Evolutionary conservation across 2,797 vertebrate genomes (phyloP).

Genomic region (Acestrorhynchus altus): DNA sequence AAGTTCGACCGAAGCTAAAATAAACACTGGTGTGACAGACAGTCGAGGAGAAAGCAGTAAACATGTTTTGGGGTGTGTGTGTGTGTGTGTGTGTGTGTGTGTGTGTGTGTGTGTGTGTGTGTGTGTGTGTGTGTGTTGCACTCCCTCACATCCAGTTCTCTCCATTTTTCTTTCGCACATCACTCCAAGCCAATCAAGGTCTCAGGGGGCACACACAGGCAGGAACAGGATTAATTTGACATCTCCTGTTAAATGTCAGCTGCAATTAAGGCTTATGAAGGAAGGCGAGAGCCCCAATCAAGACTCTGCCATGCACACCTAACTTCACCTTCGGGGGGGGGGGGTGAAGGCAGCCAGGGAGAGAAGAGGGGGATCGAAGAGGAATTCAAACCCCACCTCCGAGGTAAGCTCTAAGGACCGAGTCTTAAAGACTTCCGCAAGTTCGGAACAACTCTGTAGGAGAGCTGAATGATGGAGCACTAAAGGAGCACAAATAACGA

Average conservation of each 20-base stretch:
- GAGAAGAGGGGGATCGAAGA: conserved; percentile 14
- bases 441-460: background rate
- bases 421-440: background rate
- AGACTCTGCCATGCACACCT: conserved; percentile 45
- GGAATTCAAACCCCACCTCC: conserved; percentile 2
- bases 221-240: conserved; percentile 65
- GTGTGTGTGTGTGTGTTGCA: conserved; percentile 35
- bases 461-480: background rate
- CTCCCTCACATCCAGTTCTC: conserved; percentile 6
- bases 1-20: background rate
- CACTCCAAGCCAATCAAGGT: conserved; percentile 66
- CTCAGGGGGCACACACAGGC: conserved; percentile 58
- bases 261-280: conserved; percentile 68
- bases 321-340: conserved; percentile 39
- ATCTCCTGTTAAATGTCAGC: conserved; percentile 71
- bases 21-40: background rate
- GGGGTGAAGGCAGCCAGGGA: conserved; percentile 24
- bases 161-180: conserved; percentile 47
- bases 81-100: conserved; percentile 38
- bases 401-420: background rate
- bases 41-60: background rate
- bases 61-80: conserved; percentile 29
- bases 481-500: background rate
- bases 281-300: conserved; percentile 60
- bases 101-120: conserved; percentile 43